Base-by-base conservation (phyloP, 2,888 invertebrate species). In the Tetragnatha montana region DNA sequence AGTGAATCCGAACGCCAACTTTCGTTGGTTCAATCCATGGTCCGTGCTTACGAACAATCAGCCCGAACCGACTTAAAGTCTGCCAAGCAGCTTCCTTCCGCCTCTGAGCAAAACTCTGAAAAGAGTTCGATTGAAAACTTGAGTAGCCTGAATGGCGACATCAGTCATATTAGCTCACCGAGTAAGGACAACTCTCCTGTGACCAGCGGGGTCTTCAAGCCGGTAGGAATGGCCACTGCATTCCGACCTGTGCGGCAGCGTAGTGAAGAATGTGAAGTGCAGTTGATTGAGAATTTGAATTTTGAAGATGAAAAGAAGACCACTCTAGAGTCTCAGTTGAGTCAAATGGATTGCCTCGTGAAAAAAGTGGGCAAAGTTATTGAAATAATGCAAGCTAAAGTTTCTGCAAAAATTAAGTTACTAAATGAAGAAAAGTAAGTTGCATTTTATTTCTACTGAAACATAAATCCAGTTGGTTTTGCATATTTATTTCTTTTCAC, bases 391-490 rank as follows among this genome's bases (percentile, higher is more conserved):
- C 91, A 91, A 68, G 88, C 22, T 19, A 91, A 78, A 73, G 82
- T 84, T 81, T 73, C 74, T 19, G 71, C 79, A 8, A 88, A 86
- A 86, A 85, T 91, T 6, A 88, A 81, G 50, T 47, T 35, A 49
- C 49, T 91, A 71, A 85, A 50, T 76, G 87, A 91, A 76, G 87
- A 91, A 81, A 88, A 88, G 91, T 91, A 88, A 91, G 91, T 76
- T 35, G 14, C 60, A 60, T 60, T 60, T 60, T 14, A 14, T 14
- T 6, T 60, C 60, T 60, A 6, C 60, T 60, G 35, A 35, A 35
- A 35, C 35, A 60, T 60, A 4, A 60, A 10, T 17, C 4, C 60
- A 60, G 12, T 60, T 60, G 0, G 8, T 60, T 60, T 60, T 17
- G 60, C 12, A 10, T 12, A 60, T 60, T 60, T 10, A 8, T 60